A percentile compares a stretch with the other conserved stretches of the same genome.
These are phyloP conservation scores for Pachymerium ferrugineum DNA, from an alignment of 2,888 invertebrate species.

Conservation along the genomic window DNA sequence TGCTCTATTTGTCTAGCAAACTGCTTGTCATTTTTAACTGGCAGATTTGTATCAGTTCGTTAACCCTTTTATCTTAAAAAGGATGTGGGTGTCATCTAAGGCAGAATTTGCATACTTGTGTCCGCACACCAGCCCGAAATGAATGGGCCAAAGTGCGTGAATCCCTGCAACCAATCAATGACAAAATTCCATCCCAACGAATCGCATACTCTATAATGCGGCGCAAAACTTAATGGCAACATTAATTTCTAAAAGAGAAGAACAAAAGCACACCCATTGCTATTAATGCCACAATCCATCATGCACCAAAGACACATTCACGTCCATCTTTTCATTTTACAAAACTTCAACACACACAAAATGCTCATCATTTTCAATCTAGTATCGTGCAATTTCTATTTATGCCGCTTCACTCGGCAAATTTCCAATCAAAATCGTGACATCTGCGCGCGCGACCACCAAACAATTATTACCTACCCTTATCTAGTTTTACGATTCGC, in stretches of 20 bases:
- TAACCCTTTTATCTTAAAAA: neutral
- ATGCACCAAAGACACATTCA: neutral
- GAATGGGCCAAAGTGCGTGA: neutral
- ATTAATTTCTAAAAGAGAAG: constrained; percentile 14
- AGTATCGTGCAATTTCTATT: no score
- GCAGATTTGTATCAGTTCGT: neutral
- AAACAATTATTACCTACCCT: no score
- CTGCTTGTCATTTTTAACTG: neutral
- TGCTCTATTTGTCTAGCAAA: neutral
- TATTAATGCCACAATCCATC: constrained; percentile 3
- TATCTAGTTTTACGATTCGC: no score
- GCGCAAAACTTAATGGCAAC: constrained; percentile 9
- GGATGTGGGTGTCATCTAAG: neutral
- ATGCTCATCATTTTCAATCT: neutral
- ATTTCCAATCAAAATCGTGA: constrained; percentile 15
- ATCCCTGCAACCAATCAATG: constrained; percentile 6
- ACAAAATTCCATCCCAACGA: constrained; percentile 5
- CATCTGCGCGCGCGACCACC: no score
- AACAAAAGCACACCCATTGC: neutral
- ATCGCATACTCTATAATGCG: neutral
- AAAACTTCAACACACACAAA: neutral
- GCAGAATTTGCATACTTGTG: neutral
- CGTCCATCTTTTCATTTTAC: neutral
- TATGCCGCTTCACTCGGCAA: neutral
- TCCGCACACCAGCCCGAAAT: neutral